These are phyloP conservation scores for Meriones unguiculatus DNA, from an alignment of 2,113 vertebrate species.

Conservation along the genomic window DNA sequence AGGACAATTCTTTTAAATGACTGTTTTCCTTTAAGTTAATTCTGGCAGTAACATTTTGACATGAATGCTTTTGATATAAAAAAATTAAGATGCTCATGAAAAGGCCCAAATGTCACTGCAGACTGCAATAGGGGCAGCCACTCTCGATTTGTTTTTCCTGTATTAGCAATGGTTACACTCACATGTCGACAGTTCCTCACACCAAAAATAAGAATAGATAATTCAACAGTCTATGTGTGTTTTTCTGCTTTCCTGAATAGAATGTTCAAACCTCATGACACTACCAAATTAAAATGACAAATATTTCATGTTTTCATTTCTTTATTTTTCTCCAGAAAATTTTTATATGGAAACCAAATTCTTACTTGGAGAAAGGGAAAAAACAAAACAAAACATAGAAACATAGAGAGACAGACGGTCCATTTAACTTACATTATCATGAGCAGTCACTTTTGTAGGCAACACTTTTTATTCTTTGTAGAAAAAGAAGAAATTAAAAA, in stretches of 20 bases:
- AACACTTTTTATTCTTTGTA: slow-evolving; percentile 86
- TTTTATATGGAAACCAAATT: slow-evolving; percentile 88
- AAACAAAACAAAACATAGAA: slow-evolving; percentile 77
- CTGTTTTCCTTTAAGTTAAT: slow-evolving; percentile 47
- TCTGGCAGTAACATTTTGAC: slow-evolving; percentile 29
- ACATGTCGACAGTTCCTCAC: slow-evolving; percentile 42
- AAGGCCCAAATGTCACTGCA: not conserved
- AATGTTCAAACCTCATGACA: slow-evolving; percentile 65
- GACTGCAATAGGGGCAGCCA: not conserved
- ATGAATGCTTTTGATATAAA: slow-evolving; percentile 24
- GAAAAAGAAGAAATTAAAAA: slow-evolving; percentile 84
- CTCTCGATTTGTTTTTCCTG: slow-evolving; percentile 56
- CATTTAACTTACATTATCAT: slow-evolving; percentile 88
- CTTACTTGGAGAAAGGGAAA: slow-evolving; percentile 85
- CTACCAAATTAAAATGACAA: slow-evolving; percentile 80
- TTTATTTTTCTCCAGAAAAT: slow-evolving; percentile 90
- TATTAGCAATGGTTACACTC: slow-evolving; percentile 55
- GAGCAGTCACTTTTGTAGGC: slow-evolving; percentile 88
- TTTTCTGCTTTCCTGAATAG: slow-evolving; percentile 54
- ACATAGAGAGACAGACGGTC: slow-evolving; percentile 87
- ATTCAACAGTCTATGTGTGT: slow-evolving; percentile 12
- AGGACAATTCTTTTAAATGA: slow-evolving; percentile 6
- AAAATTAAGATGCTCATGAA: not conserved
- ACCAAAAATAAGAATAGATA: slow-evolving; percentile 40
- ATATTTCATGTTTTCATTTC: slow-evolving; percentile 83